Evolutionary conservation across 2,888 invertebrate genomes (phyloP).

Genomic region (Elegia similella): DNA sequence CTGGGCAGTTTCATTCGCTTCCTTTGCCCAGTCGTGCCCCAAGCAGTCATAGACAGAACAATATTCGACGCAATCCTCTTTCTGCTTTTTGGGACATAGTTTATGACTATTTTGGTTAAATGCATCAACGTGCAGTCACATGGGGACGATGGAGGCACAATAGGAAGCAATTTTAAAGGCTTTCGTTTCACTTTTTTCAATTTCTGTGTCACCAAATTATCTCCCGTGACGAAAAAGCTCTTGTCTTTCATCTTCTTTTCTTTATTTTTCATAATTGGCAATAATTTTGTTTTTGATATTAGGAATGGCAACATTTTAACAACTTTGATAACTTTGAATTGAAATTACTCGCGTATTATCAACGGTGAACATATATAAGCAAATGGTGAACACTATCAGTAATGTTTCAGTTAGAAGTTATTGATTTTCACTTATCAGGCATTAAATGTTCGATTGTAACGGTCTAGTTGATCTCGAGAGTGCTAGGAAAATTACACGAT

Average conservation of each 20-base stretch:
- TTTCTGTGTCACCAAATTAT: slow-evolving; percentile 47
- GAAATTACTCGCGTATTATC: not conserved
- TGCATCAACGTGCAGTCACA: slow-evolving; percentile 67
- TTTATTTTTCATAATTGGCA: slow-evolving; percentile 50
- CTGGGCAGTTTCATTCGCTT: slow-evolving; percentile 62
- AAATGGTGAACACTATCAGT: slow-evolving; percentile 1
- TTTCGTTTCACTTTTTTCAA: slow-evolving; percentile 43
- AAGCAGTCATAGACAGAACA: slow-evolving; percentile 58
- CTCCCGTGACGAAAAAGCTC: slow-evolving; percentile 47
- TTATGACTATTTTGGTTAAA: slow-evolving; percentile 60
- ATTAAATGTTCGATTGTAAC: slow-evolving; percentile 31
- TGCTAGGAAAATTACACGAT: slow-evolving; percentile 24
- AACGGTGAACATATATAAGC: not conserved
- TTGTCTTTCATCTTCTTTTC: slow-evolving; percentile 44
- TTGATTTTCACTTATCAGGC: slow-evolving; percentile 40
- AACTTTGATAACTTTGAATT: slow-evolving; percentile 5
- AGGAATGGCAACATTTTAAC: slow-evolving; percentile 60
- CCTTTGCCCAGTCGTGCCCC: slow-evolving; percentile 53
- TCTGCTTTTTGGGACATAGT: slow-evolving; percentile 56
- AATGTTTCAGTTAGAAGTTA: slow-evolving; percentile 23
- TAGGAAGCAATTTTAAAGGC: slow-evolving; percentile 42
- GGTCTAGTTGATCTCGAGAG: slow-evolving; percentile 47
- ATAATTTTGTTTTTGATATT: slow-evolving; percentile 63
- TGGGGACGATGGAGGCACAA: slow-evolving; percentile 31
- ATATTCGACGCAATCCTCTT: slow-evolving; percentile 62